Evolutionary conservation across 2,113 vertebrate genomes (phyloP), one percentile per base, ranked within the genome.

Genomic region (Indicator indicator): DNA sequence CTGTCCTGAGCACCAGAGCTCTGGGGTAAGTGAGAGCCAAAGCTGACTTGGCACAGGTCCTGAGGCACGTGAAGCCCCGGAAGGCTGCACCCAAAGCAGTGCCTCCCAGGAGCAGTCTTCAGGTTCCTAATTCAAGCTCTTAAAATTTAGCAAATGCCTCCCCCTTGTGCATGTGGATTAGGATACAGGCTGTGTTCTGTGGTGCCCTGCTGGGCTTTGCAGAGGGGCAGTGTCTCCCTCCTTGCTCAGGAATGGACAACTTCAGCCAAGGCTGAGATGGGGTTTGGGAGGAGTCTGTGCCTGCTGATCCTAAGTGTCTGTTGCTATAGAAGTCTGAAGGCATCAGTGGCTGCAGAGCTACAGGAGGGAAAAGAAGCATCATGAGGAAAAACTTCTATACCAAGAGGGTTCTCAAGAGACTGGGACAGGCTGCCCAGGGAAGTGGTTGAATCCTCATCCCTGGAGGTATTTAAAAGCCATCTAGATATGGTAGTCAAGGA

Each of bases 81-180:
- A 2, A 5, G 1, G 17, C 23, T 56, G 71, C 75, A 18, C 76
- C 44, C 83, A 40, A n/a, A 63, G 69, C 42, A 2, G n/a, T 6
- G 1, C 0, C 0, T 13, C 9, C 6, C 18, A 42, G 38, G 48
- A 44, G 1, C 3, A 2, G 15, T 20, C 8, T 55, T 9, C 7
- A 64, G 14, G 50, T 10, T 69, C 63, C 24, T 26, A 26, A 52
- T 59, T 55, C 44, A 23, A 46, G 59, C 50, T 11, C 6, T 16
- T 76, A 90, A 93, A 87, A 88, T 86, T 62, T 73, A 88, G 90
- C 30, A 83, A 97, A 95, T 94, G 84, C 94, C 74, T 95, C 94
- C 95, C 93, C 91, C 95, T 97, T 90, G 92, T 96, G 96, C 92
- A 76, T 55, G 89, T 92, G 88, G 89, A 52, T 30, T 50, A 32